Base-by-base conservation (phyloP, 2,113 vertebrate species). In the Semicossyphus pulcher region DNA sequence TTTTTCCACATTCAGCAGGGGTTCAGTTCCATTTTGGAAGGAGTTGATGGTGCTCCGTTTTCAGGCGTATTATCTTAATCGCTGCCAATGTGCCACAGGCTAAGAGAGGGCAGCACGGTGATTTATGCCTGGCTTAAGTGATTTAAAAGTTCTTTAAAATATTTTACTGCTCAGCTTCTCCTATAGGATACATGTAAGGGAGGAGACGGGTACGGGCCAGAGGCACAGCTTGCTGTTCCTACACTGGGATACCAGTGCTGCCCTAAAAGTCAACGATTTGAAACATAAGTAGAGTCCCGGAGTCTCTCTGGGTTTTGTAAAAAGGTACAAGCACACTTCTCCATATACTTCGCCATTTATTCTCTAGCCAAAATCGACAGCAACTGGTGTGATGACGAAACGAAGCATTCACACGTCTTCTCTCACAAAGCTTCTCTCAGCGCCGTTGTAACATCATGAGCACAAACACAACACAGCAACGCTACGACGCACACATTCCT, bases 71-170 rank as follows among this genome's bases (percentile, higher is more conserved):
- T 68, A 67, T 89, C 67, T 28, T 63, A 74, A 72, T 72, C 32
- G 20, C 69, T 70, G 62, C 79, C 78, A 77, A 73, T 52, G 37
- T 86, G 83, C 79, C 63, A 73, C 65, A 37, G 80, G 65, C 78
- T 58, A 29, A 62, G 60, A 62, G 60, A 77, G 87, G 80, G 79
- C 83, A 84, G 59, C n/a, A 1, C 7, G 10, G 52, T 81, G 80
- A 89, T 88, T 92, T 72, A 92, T 71, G 57, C 58, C 29, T 10
- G 1, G 69, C 9, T 80, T 74, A 86, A 87, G 69, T 83, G 85
- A 90, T 89, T 91, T 86, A 86, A 87, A 90, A 84, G 68, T 81
- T 79, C 75, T 86, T 88, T 61, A 70, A 81, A 89, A 80, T 67
- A 74, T 78, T 87, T 86, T 52, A 81, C 76, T 54, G 53, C 36